Conservation (phyloP, 2,113 vertebrate species). For the Heloderma charlesbogerti region DNA sequence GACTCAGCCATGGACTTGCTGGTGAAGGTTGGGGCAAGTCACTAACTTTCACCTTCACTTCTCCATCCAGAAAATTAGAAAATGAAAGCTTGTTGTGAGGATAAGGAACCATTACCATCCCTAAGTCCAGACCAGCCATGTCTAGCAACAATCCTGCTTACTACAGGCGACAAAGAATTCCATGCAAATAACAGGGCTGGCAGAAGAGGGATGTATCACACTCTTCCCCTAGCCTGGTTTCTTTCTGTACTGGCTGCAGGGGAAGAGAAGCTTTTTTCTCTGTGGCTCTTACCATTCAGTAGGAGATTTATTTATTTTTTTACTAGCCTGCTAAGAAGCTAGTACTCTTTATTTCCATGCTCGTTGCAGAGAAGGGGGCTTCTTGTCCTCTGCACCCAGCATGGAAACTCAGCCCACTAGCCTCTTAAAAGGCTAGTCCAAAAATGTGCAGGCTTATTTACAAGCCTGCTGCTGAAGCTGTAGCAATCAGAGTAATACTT, state of each 20-base stretch:
- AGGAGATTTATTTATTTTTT: neutral
- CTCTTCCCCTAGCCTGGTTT: neutral
- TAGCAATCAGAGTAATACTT: neutral
- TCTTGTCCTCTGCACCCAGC: neutral
- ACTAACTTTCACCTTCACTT: neutral
- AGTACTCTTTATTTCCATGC: neutral
- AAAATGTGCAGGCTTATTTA: neutral
- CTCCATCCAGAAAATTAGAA: neutral
- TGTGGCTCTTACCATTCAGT: neutral
- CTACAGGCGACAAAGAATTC: neutral
- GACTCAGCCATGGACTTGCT: neutral
- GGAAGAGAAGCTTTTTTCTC: neutral
- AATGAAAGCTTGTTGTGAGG: neutral
- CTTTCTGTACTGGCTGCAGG: too few species aligned
- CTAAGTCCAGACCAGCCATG: neutral
- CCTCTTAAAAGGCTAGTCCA: too few species aligned
- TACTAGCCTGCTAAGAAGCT: neutral
- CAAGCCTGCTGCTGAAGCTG: neutral
- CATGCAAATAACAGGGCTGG: neutral
- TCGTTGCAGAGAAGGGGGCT: neutral
- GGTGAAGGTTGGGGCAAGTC: neutral
- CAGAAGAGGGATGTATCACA: neutral
- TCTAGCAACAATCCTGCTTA: neutral
- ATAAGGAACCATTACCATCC: neutral
- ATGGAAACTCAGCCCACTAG: neutral